Evolutionary conservation across 2,113 vertebrate genomes (phyloP), one percentile per base, ranked within the genome.

Genomic region (Maccullochella peelii): DNA sequence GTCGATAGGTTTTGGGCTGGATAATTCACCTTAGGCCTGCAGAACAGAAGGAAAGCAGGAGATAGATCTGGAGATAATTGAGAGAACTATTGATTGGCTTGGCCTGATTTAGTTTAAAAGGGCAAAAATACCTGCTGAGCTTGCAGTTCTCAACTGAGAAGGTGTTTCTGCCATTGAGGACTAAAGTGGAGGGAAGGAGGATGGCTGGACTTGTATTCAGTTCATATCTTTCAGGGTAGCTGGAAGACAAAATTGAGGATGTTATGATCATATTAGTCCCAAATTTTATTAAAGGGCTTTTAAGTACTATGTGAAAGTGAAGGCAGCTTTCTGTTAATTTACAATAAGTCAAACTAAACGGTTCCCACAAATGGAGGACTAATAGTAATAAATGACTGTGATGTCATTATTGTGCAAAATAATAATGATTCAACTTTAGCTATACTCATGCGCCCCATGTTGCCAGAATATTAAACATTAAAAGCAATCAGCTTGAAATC

Each of bases 21-120:
- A 73, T 92, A 89, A 49, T 87, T 94, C 63, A 92, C 84, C 88
- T 82, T 95, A 49, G 93, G 83, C 86, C 94, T 95, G 83, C 52
- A n/a, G 78, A 63, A 76, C 30, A 83, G 23, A 86, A 16, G 58
- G 6, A 76, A 25, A 71, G 27, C 16, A 61, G 66, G 84, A 15
- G 30, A 79, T 4, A 52, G 20, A 18, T 44, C 61, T 65, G 16
- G 44, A 36, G 50, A 74, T 44, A 85, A 59, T 16, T 25, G 36
- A 79, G 12, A 20, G 7, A 58, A 67, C 2, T 57, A 82, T 78
- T 58, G 54, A 84, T 68, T 67, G 25, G 2, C 8, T 50, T 49
- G 40, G 54, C 73, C 66, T 50, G 14, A 83, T 83, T 83, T 42
- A 59, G 44, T 73, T 86, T 61, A 40, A 4, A 74, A 42, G 47